Evolutionary conservation across 2,888 invertebrate species (phyloP), one percentile per base, ranked within the genome.

Genomic region (Thymelicus acteon): DNA sequence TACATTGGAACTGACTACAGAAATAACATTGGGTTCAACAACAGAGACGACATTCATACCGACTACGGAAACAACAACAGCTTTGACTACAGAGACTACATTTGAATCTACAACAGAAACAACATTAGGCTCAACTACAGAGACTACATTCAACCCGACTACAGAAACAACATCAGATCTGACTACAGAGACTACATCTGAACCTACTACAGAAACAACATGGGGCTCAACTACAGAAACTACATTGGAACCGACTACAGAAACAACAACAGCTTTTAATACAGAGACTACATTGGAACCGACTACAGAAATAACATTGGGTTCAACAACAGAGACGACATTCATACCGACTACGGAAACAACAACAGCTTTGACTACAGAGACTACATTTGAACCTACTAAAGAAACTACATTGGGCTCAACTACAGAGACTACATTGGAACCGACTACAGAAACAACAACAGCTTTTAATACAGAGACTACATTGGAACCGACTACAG

Each of bases 281-380:
- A 60, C 60, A 6, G 39, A 60, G 13, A 39, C n/a, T 10, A 61
- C 60, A 10, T 37, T 58, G 1, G 60, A 61, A 19, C 13, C 40
- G 2, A 44, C 60, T 15, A 64, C 54, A 52, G 64, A 64, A 19
- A 64, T 13, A 6, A 64, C 54, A 64, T 19, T 13, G 15, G 62
- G 31, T 8, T 8, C n/a, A n/a, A 49, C 49, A 0, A 63, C 62
- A 7, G 19, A 39, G 7, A 31, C 6, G 0, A 62, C 47, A 48
- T 48, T 48, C n/a, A n/a, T n/a, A 12, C 31, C 62, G 0, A 62
- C 62, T 0, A 48, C 12, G 0, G 62, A 48, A 31, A 48, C 48
- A 4, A 48, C 48, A 48, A 2, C 6, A n/a, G 13, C 0, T 6
- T 12, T 12, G 1, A 40, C 40, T 7, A 40, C 40, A 40, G 40